These are phyloP conservation scores for Drosophila ironensis DNA, from an alignment of 1,140 invertebrate species.

Conservation along the genomic window DNA sequence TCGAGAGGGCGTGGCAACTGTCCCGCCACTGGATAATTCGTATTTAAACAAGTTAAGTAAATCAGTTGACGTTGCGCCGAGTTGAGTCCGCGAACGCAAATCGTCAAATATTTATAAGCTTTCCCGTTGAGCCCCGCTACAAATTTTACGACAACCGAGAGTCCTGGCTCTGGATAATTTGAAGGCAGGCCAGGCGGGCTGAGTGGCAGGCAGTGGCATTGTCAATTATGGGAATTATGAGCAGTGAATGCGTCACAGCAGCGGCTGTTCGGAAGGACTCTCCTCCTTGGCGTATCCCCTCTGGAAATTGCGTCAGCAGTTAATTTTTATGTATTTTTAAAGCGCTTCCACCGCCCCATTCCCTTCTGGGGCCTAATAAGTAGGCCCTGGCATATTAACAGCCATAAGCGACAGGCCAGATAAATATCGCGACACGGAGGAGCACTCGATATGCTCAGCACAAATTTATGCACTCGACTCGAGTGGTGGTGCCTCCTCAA, in stretches of 20 bases:
- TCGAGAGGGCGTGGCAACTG: slow-evolving; percentile 4
- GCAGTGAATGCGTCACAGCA: slow-evolving; percentile 46
- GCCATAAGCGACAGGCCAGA: slow-evolving; percentile 39
- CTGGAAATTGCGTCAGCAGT: slow-evolving; percentile 67
- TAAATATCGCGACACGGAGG: slow-evolving; percentile 34
- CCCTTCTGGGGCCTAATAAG: slow-evolving; percentile 56
- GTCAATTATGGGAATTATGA: slow-evolving; percentile 55
- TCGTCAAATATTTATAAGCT: slow-evolving; percentile 69
- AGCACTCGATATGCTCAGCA: slow-evolving; percentile 28
- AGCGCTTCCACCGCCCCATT: slow-evolving; percentile 36
- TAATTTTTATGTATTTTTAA: slow-evolving; percentile 78
- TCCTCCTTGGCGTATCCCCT: background rate
- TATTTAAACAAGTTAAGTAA: slow-evolving; percentile 68
- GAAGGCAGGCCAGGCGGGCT: slow-evolving; percentile 14
- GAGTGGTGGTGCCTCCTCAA: slow-evolving; percentile 18
- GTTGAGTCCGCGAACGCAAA: slow-evolving; percentile 33
- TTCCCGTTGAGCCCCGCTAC: slow-evolving; percentile 31
- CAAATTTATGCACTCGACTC: slow-evolving; percentile 50
- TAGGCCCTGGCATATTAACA: slow-evolving; percentile 57
- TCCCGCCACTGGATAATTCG: slow-evolving; percentile 59
- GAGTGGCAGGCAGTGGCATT: slow-evolving; percentile 26
- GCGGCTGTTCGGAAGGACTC: slow-evolving; percentile 19
- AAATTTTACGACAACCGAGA: slow-evolving; percentile 45
- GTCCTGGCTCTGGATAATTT: background rate
- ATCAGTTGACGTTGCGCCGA: slow-evolving; percentile 70